Evolutionary conservation across 2,797 vertebrate genomes (phyloP), one percentile per base, ranked within the genome.

Genomic region (Pempheris klunzingeri): DNA sequence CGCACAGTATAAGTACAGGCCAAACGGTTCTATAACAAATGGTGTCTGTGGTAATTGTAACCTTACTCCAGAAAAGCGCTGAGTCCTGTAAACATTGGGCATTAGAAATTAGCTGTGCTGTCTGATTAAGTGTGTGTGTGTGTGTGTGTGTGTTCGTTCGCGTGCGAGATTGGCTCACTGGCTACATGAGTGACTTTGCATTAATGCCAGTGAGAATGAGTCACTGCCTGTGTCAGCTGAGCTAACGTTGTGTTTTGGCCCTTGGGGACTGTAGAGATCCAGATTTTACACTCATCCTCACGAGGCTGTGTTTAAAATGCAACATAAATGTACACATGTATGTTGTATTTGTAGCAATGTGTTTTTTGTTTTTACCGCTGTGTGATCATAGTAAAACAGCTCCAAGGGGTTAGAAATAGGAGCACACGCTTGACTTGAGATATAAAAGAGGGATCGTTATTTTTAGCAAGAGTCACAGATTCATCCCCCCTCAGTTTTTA

Each of bases 121-220:
- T 61, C 32, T 63, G 13, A 55, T 54, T 3, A 61, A 32, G 32
- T 43, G 34, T n/a, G 22, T 9, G 39, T 20, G 26, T 74, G 18
- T 28, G 11, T 30, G 17, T 30, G n/a, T 67, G 47, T 69, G 26
- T 38, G 3, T 36, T 20, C 43, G 30, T 32, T 3, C 30, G 30
- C 30, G 2, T 52, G n/a, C 47, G 69, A 30, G 30, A 62, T 46
- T 60, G 67, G 59, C 41, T 76, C 58, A 54, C 44, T 30, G 62
- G 59, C 68, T 76, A 52, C 67, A 80, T 9, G 57, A 85, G 77
- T 85, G 88, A 88, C 83, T 90, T 65, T 85, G 84, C 83, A 85
- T 85, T 83, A 85, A 88, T 85, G 71, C 74, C 76, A 70, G 66
- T 36, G 61, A 87, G 71, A 84, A 30, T 90, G 88, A 90, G 72